These are phyloP conservation scores for Papilio polyxenes DNA, from an alignment of 1,140 invertebrate genomes.

Conservation along the genomic window DNA sequence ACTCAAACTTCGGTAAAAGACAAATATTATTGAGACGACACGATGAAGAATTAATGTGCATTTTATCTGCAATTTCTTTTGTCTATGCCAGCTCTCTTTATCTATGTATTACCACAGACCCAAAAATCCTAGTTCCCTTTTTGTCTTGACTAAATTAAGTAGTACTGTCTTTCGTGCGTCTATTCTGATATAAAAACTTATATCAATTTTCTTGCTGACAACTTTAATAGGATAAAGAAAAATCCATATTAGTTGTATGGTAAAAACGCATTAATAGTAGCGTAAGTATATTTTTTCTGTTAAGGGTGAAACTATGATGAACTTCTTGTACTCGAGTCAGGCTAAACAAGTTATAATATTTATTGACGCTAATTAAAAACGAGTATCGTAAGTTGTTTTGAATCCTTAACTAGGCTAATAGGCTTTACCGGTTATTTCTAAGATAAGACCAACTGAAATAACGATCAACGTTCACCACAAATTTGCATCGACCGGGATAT, in stretches of 20 bases:
- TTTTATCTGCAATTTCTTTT: no score
- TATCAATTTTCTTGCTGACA: no score
- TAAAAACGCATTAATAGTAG: neutral
- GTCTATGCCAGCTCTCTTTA: no score
- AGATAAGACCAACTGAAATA: slow-evolving; percentile 1
- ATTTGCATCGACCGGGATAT: slow-evolving; percentile 17
- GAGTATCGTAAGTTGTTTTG: slow-evolving; percentile 1
- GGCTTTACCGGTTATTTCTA: neutral
- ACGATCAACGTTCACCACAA: slow-evolving; percentile 5
- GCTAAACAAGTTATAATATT: neutral
- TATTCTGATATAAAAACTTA: no score
- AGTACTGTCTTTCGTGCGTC: no score
- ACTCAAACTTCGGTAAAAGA: neutral
- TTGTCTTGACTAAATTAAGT: no score
- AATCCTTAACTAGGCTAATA: slow-evolving; percentile 6
- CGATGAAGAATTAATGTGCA: no score
- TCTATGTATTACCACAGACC: no score
- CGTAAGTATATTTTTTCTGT: neutral
- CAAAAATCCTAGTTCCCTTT: no score
- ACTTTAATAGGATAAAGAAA: no score
- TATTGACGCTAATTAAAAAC: slow-evolving; percentile 6
- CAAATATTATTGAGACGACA: no score
- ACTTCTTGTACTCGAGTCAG: neutral
- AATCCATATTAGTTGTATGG: neutral
- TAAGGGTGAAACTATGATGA: neutral